Conservation (phyloP, 2,113 vertebrate species). For the Trematomus loennbergii region DNA sequence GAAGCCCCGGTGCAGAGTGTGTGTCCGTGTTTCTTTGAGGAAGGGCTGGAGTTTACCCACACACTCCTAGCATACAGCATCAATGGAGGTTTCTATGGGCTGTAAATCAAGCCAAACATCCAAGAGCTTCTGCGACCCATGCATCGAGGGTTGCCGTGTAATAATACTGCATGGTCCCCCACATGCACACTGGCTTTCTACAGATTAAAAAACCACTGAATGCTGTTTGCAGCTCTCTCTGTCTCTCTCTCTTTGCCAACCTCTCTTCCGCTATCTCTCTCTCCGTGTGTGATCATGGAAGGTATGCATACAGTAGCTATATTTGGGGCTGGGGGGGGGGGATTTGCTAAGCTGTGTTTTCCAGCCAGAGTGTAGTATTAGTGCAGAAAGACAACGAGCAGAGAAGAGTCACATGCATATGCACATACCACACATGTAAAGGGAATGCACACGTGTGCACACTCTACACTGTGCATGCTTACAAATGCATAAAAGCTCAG, state of each 20-base stretch:
- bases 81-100: constrained; percentile 53
- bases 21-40: constrained; percentile 60
- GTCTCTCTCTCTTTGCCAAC: not conserved
- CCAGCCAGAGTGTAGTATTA: constrained; percentile 59
- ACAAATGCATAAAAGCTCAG: constrained; percentile 9
- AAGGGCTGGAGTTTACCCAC: constrained; percentile 52
- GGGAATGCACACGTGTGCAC: not conserved
- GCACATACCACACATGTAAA: constrained; percentile 2
- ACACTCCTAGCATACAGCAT: constrained; percentile 53
- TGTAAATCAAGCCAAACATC: constrained; percentile 60
- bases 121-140: constrained; percentile 42
- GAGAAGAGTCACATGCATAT: constrained; percentile 43
- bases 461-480: not conserved
- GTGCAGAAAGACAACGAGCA: constrained; percentile 53
- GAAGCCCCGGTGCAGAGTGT: constrained; percentile 47
- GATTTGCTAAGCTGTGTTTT: constrained; percentile 63
- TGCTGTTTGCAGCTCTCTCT: constrained; percentile 35
- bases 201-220: constrained; percentile 63
- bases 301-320: constrained; percentile 61
- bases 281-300: constrained; percentile 51
- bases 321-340: constrained; percentile 59
- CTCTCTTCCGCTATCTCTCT: constrained; percentile 12
- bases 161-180: constrained; percentile 43
- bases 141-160: constrained; percentile 25
- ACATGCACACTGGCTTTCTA: constrained; percentile 36